Evolutionary conservation across 2,113 vertebrate species (phyloP), one percentile per base, ranked within the genome.

Genomic region (Centropus bengalensis): DNA sequence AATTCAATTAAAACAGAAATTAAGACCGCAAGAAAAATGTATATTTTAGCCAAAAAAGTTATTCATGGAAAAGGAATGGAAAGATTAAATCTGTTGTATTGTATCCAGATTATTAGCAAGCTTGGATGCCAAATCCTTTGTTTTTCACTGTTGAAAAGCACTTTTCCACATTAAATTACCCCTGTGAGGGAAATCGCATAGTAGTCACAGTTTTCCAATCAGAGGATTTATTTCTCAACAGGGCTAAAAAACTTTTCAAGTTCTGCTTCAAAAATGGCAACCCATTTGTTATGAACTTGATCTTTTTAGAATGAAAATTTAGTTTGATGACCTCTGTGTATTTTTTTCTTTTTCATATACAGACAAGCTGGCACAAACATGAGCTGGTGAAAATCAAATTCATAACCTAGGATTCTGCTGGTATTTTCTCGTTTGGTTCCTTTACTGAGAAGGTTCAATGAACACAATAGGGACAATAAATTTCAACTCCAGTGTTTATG

Each of bases 1-100:
- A 95, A 54, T 86, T 86, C 86, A 94, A 70, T 93, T 96, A 95
- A 96, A 94, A 82, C 20, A 96, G 74, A 93, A 97, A 95, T 84
- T 51, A 82, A 8, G 82, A 73, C 64, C 45, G 80, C 4, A 9
- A 94, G 49, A 94, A 66, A 91, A 95, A 91, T 73, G 74, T 90
- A 64, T 80, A 82, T 96, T 94, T 78, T 86, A 89, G 92, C 80
- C 75, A 93, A 93, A 77, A 23, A 92, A 82, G 55, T 88, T 82
- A 92, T 94, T 93, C 1, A 81, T 89, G 49, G 81, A 88, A 84
- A 93, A 79, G 26, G 62, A 89, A 92, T 78, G 71, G 68, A 94
- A 93, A 89, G 76, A 95, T 87, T 86, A 86, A 92, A 96, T 94
- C 71, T 63, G 23, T 59, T 88, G 77, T 38, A 76, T 60, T 91